Evolutionary conservation across 64 coral and sea anemone species (phyloP), one percentile per base, ranked within the genome.

Genomic region (Montipora foliosa): DNA sequence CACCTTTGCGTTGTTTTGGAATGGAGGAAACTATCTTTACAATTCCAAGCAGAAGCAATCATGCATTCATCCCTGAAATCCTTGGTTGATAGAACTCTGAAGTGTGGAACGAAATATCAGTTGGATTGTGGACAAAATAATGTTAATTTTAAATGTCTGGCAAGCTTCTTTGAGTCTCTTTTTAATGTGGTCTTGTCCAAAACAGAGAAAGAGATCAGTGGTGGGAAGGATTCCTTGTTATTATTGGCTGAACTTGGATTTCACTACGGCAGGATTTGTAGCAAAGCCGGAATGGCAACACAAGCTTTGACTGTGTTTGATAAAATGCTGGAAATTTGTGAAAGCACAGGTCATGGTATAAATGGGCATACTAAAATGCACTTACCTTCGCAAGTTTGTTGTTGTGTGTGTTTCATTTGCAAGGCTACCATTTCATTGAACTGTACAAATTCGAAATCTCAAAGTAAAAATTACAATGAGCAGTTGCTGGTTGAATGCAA

Each of bases 231-330:
- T 55, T 85, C 70, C 13, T 5, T 88, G 17, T 47, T n/a, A 14
- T 44, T 85, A 47, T 52, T 61, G 37, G 53, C 57, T 88, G 91
- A 93, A 79, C 83, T 93, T 79, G 91, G 91, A 19, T 93, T 93
- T 83, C 91, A 87, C 11, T 68, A 70, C 73, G 75, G 82, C 22
- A 93, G 91, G 72, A 87, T 80, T 78, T 87, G 74, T 49, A 21
- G 64, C n/a, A 87, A 79, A 20, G 66, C 77, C 24, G 60, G 45
- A 60, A 88, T 17, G 29, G 52, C 84, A 55, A 71, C 62, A 4
- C 58, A 87, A 58, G 75, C 59, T 8, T 79, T 70, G 21, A 14
- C 44, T 79, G 74, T 93, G 21, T 87, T 93, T 87, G 77, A 93
- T 19, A 69, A 93, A 45, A n/a, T 93, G 10, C 62, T 87, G 74